Evolutionary conservation across 2,113 vertebrate species (phyloP), one percentile per base, ranked within the genome.

Genomic region (Helogale parvula): DNA sequence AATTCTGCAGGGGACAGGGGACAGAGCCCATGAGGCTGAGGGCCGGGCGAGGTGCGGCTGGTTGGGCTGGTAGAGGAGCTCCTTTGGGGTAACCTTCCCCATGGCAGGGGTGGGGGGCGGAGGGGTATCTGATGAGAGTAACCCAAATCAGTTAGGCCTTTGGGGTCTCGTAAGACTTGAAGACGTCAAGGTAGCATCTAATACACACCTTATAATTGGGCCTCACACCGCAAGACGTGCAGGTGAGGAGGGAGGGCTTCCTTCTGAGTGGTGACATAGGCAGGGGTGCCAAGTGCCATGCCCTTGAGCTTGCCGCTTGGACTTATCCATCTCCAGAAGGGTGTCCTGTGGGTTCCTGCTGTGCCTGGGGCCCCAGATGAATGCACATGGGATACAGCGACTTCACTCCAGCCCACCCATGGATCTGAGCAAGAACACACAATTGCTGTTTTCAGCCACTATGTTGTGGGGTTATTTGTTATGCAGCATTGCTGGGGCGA

Each of bases 401-500:
- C 41, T 47, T 47, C 4, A 4, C 65, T 35, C 81, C 23, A 38
- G 35, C 10, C 66, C 65, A 41, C 31, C 15, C 31, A 1, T 14
- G 7, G 25, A 63, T 4, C 38, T 25, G 25, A 29, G 52, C 4
- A 31, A 19, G 21, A 31, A 16, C 9, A 14, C 10, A 17, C 1
- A 35, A 16, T 3, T 17, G 29, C 3, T 63, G 81, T 2, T 10
- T 14, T 16, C 23, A 50, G 19, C 72, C 14, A 0, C 50, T 16
- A 12, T 7, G 10, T 12, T 35, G 45, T 19, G 8, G n/a, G 60
- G 6, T 5, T 5, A 35, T 27, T 89, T 69, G 29, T 45, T 38
- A 29, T 3, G 0, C 3, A 7, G 69, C 29, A 13, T 14, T 9
- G 6, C 0, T 27, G 31, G 21, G 52, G 25, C 38, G 21, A 4